Evolutionary conservation across 37 sponge, comb jelly and placozoan species (phyloP), one percentile per base, ranked within the genome.

Genomic region (Ianthella basta): DNA sequence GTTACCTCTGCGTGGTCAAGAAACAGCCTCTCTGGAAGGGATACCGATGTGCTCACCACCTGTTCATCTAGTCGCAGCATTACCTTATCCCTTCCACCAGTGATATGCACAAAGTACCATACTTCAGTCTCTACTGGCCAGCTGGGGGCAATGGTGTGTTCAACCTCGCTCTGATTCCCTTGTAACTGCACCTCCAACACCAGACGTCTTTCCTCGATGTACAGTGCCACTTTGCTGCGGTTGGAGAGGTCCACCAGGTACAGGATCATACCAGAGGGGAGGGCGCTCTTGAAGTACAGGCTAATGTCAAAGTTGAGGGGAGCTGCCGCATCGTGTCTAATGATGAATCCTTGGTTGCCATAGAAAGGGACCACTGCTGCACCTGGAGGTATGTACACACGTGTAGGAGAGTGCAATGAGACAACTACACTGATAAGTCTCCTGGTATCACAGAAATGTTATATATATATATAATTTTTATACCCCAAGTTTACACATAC

Each of bases 101-200:
- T 39, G 3, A 41, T 24, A 75, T 24, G 44, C 54, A 75, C 78
- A 41, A 75, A 75, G 54, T 75, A 50, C 78, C 78, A 75, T 3
- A 16, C 13, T 36, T 50, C 50, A 50, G 78, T 1, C 24, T 40
- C 25, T 19, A 75, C 41, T 36, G 53, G 18, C 78, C 78, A 41
- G n/a, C 40, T 4, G 1, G 41, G 78, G 0, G 21, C n/a, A 50
- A 75, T 41, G 40, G 25, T 36, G 53, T 41, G 6, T 19, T 41
- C n/a, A 19, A 41, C n/a, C 25, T 2, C 54, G 2, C 21, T 23
- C 1, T 75, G 44, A 10, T 24, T 24, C 20, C 16, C 78, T 23
- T 2, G 23, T 6, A 75, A 40, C 19, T 75, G 20, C n/a, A 75
- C 1, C 20, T 23, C 38, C 15, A 75, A 16, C 34, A 18, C 34